These are phyloP conservation scores for Criorhina ranunculi DNA, from an alignment of 2,888 invertebrate species.

Conservation along the genomic window DNA sequence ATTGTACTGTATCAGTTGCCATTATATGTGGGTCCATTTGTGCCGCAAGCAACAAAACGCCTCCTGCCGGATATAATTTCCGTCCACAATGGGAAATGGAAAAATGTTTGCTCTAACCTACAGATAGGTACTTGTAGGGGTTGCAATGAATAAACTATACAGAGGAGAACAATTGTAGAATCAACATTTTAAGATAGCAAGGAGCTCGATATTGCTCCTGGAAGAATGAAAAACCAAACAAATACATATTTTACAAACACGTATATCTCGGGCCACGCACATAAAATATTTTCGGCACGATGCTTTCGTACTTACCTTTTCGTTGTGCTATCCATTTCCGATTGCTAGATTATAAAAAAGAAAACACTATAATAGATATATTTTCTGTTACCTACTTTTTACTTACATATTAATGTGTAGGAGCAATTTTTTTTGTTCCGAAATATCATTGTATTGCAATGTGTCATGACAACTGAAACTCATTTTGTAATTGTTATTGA, in stretches of 20 bases:
- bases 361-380: constrained; percentile 35
- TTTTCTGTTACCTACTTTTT: constrained; percentile 15
- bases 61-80: constrained; percentile 77
- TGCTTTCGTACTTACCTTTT: constrained; percentile 21
- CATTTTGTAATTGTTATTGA: constrained; percentile 67
- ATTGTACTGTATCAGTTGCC: constrained; percentile 58
- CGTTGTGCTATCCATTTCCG: constrained; percentile 16
- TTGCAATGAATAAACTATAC: constrained; percentile 76
- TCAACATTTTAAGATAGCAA: constrained; percentile 74
- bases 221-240: constrained; percentile 71
- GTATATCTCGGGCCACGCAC: constrained; percentile 62
- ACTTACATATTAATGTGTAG: constrained; percentile 22
- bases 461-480: constrained; percentile 41
- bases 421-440: constrained; percentile 30
- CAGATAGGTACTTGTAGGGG: constrained; percentile 75
- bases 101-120: constrained; percentile 76
- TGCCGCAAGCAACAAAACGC: constrained; percentile 77
- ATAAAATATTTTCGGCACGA: constrained; percentile 49
- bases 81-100: constrained; percentile 74
- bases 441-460: constrained; percentile 32
- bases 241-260: constrained; percentile 42
- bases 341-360: constrained; percentile 9
- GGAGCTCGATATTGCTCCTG: constrained; percentile 67
- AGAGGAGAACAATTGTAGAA: constrained; percentile 72
- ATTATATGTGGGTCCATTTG: constrained; percentile 73